Base-by-base conservation (phyloP, 2,797 vertebrate genomes). In the Xenopus petersii region DNA sequence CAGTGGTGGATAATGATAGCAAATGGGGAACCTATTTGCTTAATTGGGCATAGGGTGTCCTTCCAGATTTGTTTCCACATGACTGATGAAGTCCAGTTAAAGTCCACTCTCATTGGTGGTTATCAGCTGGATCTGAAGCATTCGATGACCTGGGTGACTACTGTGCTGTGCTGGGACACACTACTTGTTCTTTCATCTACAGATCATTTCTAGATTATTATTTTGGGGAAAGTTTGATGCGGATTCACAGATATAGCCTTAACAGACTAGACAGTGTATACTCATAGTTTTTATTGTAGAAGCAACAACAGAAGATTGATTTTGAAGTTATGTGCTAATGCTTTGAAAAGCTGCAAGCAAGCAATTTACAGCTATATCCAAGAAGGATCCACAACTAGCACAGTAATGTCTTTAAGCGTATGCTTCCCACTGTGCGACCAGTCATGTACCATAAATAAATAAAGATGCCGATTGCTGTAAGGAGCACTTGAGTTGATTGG, bases 351-450 rank as follows among this genome's bases (percentile, higher is more conserved):
- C 75, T 78, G 75, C 65, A 73, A 64, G 71, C 75, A 69, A 70
- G 71, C 75, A 69, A 70, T 78, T 73, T 78, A 47, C 36, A 67
- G 55, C 69, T 65, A 61, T 60, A 73, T 64, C 70, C 70, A 73
- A 65, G 56, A 78, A 78, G 65, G 75, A 73, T 64, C 58, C 70
- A 72, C 70, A 77, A 77, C 72, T 60, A 73, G 71, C 70, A 62
- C 46, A 64, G 71, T 64, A 69, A 78, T 69, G 71, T 72, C 69
- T 74, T n/a, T 46, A 69, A 1, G 11, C 10, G 15, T 48, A 4
- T 10, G 17, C 13, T 68, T 71, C 58, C 9, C 55, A 49, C 73
- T 81, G 64, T 73, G 47, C 71, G 68, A n/a, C n/a, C 46, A 71
- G 21, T 73, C 59, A 77, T 36, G 21, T 64, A 61, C 33, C 75